phyloP scores from a whole-genome alignment of 2,888 invertebrate genomes.

The Hymenopus coronatus region DNA sequence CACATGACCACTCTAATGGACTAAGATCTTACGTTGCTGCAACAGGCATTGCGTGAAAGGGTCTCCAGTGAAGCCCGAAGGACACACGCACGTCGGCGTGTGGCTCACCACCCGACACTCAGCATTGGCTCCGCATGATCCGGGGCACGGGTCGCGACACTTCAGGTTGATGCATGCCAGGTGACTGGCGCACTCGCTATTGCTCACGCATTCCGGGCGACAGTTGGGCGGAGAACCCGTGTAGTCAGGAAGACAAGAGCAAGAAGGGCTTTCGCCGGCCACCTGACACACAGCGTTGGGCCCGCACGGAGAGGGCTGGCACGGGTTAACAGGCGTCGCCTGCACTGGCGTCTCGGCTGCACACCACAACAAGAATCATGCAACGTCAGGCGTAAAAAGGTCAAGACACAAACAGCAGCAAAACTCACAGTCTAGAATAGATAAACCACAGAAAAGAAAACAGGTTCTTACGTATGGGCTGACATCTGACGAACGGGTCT shows the following conservation, averaged over 20 bases:
- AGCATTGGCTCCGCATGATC: constrained; percentile 46
- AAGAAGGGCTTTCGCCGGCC: constrained; percentile 57
- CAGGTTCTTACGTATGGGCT: constrained; percentile 56
- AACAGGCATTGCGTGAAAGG: constrained; percentile 41
- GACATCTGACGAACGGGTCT: constrained; percentile 72
- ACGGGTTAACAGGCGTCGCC: constrained; percentile 50
- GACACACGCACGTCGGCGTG: constrained; percentile 44
- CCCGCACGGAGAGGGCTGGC: constrained; percentile 68
- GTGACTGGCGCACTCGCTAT: constrained; percentile 42
- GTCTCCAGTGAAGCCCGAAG: constrained; percentile 43
- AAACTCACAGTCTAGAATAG: constrained; percentile 37
- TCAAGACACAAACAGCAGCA: not conserved
- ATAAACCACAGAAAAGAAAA: constrained; percentile 43
- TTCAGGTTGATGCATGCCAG: constrained; percentile 43
- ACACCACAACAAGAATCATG: not conserved
- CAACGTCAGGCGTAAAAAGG: not conserved
- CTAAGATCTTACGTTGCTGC: constrained; percentile 14
- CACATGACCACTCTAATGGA: not conserved
- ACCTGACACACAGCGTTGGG: constrained; percentile 69
- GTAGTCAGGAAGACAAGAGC: constrained; percentile 64
- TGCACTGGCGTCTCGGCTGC: constrained; percentile 24
- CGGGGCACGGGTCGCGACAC: constrained; percentile 46
- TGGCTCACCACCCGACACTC: constrained; percentile 45
- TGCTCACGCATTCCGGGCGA: constrained; percentile 60
- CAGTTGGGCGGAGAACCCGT: constrained; percentile 69